These are phyloP conservation scores for Drosophila sp. DNA, from an alignment of 1,140 invertebrate genomes.

Conservation along the genomic window DNA sequence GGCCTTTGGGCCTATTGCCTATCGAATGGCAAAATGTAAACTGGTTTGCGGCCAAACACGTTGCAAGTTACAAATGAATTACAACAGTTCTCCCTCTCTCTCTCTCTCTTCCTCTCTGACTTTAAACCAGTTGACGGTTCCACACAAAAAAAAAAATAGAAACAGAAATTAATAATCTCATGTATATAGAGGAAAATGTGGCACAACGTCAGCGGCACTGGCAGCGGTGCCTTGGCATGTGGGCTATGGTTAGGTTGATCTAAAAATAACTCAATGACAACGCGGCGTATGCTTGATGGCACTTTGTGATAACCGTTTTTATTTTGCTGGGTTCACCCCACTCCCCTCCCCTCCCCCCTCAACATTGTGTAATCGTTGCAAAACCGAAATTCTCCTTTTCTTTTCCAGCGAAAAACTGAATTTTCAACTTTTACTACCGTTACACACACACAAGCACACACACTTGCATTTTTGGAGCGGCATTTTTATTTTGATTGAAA, in stretches of 20 bases:
- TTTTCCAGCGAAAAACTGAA: conserved; percentile 38
- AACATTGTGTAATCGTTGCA: background rate
- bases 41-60: conserved; percentile 66
- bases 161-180: conserved; percentile 65
- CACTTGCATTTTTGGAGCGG: conserved; percentile 32
- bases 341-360: too few relatives aligned
- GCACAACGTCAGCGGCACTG: conserved; percentile 40
- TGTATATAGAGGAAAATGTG: conserved; percentile 53
- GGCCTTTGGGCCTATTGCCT: conserved; percentile 58
- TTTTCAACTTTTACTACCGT: conserved; percentile 68
- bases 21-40: conserved; percentile 44
- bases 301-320: conserved; percentile 52
- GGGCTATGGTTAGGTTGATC: conserved; percentile 48
- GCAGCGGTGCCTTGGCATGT: conserved; percentile 47
- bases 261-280: conserved; percentile 75
- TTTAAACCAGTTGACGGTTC: conserved; percentile 67
- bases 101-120: conserved; percentile 26
- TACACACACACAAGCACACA: conserved; percentile 25
- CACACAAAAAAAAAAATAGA: conserved; percentile 1
- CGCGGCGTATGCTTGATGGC: conserved; percentile 73
- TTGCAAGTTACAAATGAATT: conserved; percentile 75
- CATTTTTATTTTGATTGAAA: conserved; percentile 72
- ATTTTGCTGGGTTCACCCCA: too few relatives aligned
- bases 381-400: conserved; percentile 23
- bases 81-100: conserved; percentile 52